These are phyloP conservation scores for Chaenogobius annularis DNA, from an alignment of 2,113 vertebrate genomes.

Conservation along the genomic window DNA sequence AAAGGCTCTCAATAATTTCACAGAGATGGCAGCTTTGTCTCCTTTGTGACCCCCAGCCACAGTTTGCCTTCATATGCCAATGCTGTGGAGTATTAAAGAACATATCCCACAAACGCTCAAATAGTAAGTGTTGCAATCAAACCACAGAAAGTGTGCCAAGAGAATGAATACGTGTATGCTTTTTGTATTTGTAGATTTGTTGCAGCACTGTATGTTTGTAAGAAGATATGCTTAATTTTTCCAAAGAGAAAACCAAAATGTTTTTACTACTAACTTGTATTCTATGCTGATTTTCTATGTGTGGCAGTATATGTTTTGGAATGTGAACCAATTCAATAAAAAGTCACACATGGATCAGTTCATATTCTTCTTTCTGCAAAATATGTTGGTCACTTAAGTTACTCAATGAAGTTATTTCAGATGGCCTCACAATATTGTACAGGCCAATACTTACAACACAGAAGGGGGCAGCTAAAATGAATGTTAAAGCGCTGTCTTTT, in stretches of 20 bases:
- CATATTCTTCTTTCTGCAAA: conserved; percentile 46
- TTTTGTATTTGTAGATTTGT: conserved; percentile 58
- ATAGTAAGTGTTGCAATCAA: conserved; percentile 26
- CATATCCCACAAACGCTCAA: conserved; percentile 7
- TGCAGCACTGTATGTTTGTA: conserved; percentile 67
- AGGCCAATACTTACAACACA: too few relatives aligned
- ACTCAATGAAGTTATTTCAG: neutral
- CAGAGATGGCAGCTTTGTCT: conserved; percentile 56
- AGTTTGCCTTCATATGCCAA: conserved; percentile 41
- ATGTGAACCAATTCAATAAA: conserved; percentile 73
- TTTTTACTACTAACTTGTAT: conserved; percentile 76
- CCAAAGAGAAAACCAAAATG: conserved; percentile 43
- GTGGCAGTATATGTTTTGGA: conserved; percentile 72
- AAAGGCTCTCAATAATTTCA: conserved; percentile 47
- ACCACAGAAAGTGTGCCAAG: conserved; percentile 31
- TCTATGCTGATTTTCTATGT: conserved; percentile 72
- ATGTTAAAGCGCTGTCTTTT: too few relatives aligned
- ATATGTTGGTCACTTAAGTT: neutral
- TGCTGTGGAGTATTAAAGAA: conserved; percentile 30
- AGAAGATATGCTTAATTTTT: conserved; percentile 67
- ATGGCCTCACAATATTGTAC: neutral
- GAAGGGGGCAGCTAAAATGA: too few relatives aligned
- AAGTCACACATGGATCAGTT: conserved; percentile 67
- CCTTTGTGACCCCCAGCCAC: conserved; percentile 54
- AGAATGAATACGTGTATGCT: conserved; percentile 42